A percentile compares a stretch with the other conserved stretches of the same genome.
Conservation (phyloP, 2,797 vertebrate species). For the Pteronotus mesoamericanus region DNA sequence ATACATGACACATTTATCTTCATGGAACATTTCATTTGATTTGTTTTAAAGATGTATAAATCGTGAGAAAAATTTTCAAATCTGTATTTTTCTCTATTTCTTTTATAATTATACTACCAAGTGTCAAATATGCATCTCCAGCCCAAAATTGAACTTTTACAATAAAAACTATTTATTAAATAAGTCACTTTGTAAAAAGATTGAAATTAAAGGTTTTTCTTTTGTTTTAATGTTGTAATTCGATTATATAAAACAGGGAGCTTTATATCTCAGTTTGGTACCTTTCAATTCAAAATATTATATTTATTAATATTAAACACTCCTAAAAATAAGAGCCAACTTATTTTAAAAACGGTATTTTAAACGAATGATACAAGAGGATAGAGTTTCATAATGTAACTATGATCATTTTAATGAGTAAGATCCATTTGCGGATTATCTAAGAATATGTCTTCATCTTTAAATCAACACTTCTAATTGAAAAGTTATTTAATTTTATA, state of each 20-base stretch:
- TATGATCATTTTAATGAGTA: neutral
- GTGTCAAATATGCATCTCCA: neutral
- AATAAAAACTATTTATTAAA: constrained; percentile 56
- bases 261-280: neutral
- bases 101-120: constrained; percentile 7
- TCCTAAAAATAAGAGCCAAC: neutral
- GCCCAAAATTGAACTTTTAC: constrained; percentile 51
- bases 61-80: constrained; percentile 49
- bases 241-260: neutral
- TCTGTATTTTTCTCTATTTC: constrained; percentile 49
- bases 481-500: neutral
- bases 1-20: neutral
- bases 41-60: constrained; percentile 51
- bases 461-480: constrained; percentile 20
- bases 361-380: neutral
- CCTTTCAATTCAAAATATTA: constrained; percentile 8
- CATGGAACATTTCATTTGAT: constrained; percentile 32
- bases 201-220: neutral
- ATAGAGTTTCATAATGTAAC: neutral
- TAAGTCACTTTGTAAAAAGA: constrained; percentile 20
- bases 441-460: constrained; percentile 8
- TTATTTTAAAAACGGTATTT: neutral
- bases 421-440: neutral
- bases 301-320: neutral
- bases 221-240: neutral